Conservation (phyloP, 1,140 invertebrate species). For the Xylocopa sonorina region DNA sequence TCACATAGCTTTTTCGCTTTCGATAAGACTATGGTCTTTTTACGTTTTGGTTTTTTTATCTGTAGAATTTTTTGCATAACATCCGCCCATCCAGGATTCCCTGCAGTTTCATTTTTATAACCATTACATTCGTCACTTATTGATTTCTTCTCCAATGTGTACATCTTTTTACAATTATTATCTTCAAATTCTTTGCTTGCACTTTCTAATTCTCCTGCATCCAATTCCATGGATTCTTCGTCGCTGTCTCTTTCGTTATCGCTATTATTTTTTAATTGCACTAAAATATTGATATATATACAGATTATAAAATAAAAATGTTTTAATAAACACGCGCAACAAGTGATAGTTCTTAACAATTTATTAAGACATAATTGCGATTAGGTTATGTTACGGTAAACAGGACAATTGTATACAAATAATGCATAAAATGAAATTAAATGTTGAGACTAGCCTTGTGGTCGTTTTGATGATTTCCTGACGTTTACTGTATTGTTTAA, state of each 20-base stretch:
- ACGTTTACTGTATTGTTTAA: not conserved
- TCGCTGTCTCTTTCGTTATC: constrained; percentile 81
- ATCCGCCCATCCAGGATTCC: constrained; percentile 84
- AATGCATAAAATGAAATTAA: not conserved
- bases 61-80: constrained; percentile 89
- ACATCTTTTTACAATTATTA: not conserved
- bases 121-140: not conserved
- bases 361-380: not conserved
- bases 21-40: constrained; percentile 88
- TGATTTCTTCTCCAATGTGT: not conserved
- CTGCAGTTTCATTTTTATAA: not conserved
- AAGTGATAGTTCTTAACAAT: not conserved
- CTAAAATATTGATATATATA: not conserved
- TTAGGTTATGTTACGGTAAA: not conserved
- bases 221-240: constrained; percentile 47
- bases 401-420: not conserved
- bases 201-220: not conserved
- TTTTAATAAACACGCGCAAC: not conserved
- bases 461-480: not conserved
- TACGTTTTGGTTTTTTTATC: constrained; percentile 88
- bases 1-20: constrained; percentile 88
- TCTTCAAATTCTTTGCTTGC: not conserved
- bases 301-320: not conserved
- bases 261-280: not conserved
- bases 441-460: not conserved